Conservation (phyloP, 2,888 invertebrate genomes). For the Drosophila melanosoma region DNA sequence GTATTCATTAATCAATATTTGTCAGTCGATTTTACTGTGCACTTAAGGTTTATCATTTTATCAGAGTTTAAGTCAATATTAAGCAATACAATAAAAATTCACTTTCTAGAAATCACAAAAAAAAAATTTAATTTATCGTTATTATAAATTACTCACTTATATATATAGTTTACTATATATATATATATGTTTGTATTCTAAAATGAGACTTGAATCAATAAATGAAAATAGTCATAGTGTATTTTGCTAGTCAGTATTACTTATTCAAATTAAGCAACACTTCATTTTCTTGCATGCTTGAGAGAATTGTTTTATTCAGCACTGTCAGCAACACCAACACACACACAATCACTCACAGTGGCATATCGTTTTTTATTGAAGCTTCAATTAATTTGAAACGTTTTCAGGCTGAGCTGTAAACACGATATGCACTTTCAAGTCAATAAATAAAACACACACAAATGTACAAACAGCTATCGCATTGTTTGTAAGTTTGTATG, state of each 20-base stretch:
- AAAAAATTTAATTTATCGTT: neutral
- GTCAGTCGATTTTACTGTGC: neutral
- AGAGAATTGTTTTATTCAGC: constrained; percentile 5
- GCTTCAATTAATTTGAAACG: constrained; percentile 51
- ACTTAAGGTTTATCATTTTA: neutral
- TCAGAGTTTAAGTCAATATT: neutral
- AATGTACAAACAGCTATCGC: constrained; percentile 12
- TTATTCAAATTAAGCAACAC: constrained; percentile 3
- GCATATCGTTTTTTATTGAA: constrained; percentile 49
- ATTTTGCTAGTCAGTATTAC: constrained; percentile 4
- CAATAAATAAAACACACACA: constrained; percentile 16
- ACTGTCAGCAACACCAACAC: constrained; percentile 4
- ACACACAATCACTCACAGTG: constrained; percentile 9
- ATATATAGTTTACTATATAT: neutral
- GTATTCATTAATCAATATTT: constrained; percentile 19
- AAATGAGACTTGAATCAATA: constrained; percentile 9
- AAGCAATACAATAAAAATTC: constrained; percentile 3
- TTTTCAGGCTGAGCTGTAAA: constrained; percentile 25
- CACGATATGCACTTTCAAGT: constrained; percentile 42
- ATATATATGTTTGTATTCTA: neutral
- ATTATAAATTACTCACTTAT: neutral
- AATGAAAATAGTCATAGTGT: constrained; percentile 7
- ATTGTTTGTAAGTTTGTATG: neutral
- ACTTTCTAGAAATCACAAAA: neutral
- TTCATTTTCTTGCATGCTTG: neutral